phyloP scores from a whole-genome alignment of 2,888 invertebrate genomes.

The Hartigia nigra region DNA sequence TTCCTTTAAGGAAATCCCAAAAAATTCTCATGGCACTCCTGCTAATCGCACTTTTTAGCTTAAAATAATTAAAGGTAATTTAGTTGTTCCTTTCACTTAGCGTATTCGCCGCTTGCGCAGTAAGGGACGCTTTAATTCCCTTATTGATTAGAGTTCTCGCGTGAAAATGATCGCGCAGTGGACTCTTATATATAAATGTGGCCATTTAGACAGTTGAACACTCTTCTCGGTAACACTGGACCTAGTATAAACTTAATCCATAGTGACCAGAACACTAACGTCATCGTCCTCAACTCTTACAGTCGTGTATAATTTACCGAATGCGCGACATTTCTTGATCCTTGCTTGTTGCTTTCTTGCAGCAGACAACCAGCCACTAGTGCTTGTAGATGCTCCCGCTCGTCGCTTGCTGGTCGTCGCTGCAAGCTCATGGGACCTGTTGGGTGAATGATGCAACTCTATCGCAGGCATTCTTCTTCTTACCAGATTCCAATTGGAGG shows the following conservation, averaged over 20 bases:
- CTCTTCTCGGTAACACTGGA: neutral
- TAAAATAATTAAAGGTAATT: neutral
- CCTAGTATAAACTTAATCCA: constrained; percentile 7
- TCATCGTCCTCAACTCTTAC: constrained; percentile 22
- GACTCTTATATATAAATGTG: neutral
- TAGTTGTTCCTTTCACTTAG: neutral
- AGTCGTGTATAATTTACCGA: constrained; percentile 21
- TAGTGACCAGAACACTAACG: constrained; percentile 17
- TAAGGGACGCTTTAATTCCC: too few relatives aligned
- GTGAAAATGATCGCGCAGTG: neutral
- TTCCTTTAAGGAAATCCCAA: neutral
- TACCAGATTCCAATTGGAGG: constrained; percentile 9
- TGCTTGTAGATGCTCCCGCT: neutral
- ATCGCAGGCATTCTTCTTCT: constrained; percentile 15
- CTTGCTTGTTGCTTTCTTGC: constrained; percentile 20
- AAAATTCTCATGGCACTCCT: constrained; percentile 1
- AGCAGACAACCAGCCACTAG: constrained; percentile 13
- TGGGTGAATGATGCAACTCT: constrained; percentile 17
- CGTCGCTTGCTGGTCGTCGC: neutral
- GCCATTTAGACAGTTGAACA: constrained; percentile 2
- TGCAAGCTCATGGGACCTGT: constrained; percentile 7
- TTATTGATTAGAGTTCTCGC: neutral
- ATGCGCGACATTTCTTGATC: constrained; percentile 17
- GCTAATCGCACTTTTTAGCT: constrained; percentile 1
- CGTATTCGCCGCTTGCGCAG: too few relatives aligned